Conservation (phyloP, 2,888 invertebrate species). For the Spodoptera picta region DNA sequence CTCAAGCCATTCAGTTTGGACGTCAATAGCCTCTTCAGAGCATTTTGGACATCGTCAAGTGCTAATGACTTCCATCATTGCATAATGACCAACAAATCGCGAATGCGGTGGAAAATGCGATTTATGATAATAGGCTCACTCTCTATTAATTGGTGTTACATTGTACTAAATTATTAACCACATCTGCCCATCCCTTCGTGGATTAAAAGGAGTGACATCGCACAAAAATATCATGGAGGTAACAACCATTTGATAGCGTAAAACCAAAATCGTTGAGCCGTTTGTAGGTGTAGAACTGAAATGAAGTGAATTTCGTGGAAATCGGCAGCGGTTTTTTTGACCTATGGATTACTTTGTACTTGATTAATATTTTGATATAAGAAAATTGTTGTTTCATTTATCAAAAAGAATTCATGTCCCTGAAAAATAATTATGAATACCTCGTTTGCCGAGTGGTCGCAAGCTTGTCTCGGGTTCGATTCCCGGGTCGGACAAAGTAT, state of each 20-base stretch:
- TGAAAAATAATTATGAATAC: too few species aligned
- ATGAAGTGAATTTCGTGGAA: slow-evolving; percentile 4
- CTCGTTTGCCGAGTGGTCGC: too few species aligned
- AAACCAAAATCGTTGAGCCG: slow-evolving; percentile 2
- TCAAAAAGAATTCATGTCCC: too few species aligned
- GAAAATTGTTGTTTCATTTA: too few species aligned
- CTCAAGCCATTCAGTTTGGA: slow-evolving; percentile 58
- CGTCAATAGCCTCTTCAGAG: slow-evolving; percentile 59
- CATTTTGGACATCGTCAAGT: slow-evolving; percentile 49
- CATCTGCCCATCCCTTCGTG: background rate
- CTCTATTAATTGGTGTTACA: too few species aligned
- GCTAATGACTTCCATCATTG: slow-evolving; percentile 52
- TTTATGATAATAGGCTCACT: too few species aligned
- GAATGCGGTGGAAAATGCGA: slow-evolving; percentile 19
- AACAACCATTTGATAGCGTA: background rate
- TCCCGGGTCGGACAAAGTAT: too few species aligned
- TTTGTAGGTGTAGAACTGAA: slow-evolving; percentile 11
- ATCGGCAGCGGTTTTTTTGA: background rate
- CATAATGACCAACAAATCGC: slow-evolving; percentile 29
- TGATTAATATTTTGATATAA: too few species aligned
- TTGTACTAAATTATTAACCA: too few species aligned
- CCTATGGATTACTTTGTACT: background rate
- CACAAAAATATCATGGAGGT: background rate
- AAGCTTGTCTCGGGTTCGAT: too few species aligned
- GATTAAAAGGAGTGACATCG: background rate